These are phyloP conservation scores for Papilio polytes DNA, from an alignment of 1,140 invertebrate genomes.

Conservation along the genomic window DNA sequence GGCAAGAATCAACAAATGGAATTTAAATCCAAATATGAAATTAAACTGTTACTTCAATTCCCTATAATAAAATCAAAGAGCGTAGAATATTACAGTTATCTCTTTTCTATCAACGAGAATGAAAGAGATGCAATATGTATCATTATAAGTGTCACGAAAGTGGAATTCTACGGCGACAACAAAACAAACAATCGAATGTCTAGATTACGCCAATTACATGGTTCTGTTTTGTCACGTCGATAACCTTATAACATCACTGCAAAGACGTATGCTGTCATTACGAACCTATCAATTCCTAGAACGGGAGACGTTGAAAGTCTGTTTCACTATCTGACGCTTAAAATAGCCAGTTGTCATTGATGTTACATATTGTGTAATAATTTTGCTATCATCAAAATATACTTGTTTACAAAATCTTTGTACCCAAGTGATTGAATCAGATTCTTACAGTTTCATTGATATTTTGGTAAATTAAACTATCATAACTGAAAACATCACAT, in stretches of 20 bases:
- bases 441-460: too few relatives aligned
- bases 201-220: slow-evolving; percentile 32
- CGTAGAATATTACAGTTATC: too few relatives aligned
- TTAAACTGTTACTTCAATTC: too few relatives aligned
- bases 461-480: too few relatives aligned
- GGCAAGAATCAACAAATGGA: background rate
- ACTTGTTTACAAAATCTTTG: background rate
- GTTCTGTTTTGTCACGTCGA: slow-evolving; percentile 18
- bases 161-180: background rate
- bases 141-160: background rate
- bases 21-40: too few relatives aligned
- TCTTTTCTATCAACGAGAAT: too few relatives aligned
- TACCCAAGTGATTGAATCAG: background rate
- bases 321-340: slow-evolving; percentile 10
- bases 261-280: slow-evolving; percentile 18
- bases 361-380: background rate
- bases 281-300: slow-evolving; percentile 29
- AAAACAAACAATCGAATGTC: slow-evolving; percentile 22
- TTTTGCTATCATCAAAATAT: background rate
- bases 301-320: slow-evolving; percentile 13
- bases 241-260: slow-evolving; percentile 14
- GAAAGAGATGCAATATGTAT: background rate
- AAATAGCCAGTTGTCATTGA: slow-evolving; percentile 19
- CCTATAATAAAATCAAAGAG: too few relatives aligned
- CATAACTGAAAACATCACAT: too few relatives aligned